Evolutionary conservation across 1,140 invertebrate genomes (phyloP), one percentile per base, ranked within the genome.

Genomic region (Drosophila ambigua): DNA sequence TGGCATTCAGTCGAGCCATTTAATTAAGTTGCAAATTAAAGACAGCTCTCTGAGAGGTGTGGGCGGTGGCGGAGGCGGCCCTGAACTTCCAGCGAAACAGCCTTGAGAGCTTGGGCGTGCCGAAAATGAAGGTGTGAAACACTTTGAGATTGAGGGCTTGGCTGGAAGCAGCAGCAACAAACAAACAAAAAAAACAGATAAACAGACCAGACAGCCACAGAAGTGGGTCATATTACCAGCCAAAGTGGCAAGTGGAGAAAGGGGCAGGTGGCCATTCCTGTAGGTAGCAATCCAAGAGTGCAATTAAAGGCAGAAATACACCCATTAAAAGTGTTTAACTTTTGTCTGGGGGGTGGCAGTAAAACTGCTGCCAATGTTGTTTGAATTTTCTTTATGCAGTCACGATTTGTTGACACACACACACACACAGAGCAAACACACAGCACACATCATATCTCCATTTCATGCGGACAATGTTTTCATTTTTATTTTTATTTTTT

Each of bases 221-320:
- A 85, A 80, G 54, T 83, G 77, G 77, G 81, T 80, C 81, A 80
- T 41, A 83, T 65, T 80, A 87, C 78, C 78, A 72, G 60, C 57
- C 57, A 71, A 67, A 74, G 69, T 43, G 15, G 20, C 20, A 20
- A 20, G 1, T 20, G 20, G 20, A 1, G 20, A 20, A 20, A 39
- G 39, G n/a, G 50, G 55, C 48, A 8, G 28, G 68, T 31, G 15
- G 26, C 20, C 55, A 53, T 16, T 60, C 50, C 20, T 20, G 2
- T 20, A 2, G 20, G 52, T 48, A 41, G 49, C 50, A 58, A 77
- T 50, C 55, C 49, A 26, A 54, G 51, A 16, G 23, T 50, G 46
- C 59, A 73, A 57, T 73, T 57, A 73, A 73, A 73, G 52, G 39
- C 8, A 24, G 20, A 60, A 31, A 41, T 55, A 51, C 63, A 54